Percentiles rank a stretch among this genome's conserved stretches.
Evolutionary conservation across 2,888 invertebrate genomes (phyloP).

Genomic region (Alloscopus bannaensis): DNA sequence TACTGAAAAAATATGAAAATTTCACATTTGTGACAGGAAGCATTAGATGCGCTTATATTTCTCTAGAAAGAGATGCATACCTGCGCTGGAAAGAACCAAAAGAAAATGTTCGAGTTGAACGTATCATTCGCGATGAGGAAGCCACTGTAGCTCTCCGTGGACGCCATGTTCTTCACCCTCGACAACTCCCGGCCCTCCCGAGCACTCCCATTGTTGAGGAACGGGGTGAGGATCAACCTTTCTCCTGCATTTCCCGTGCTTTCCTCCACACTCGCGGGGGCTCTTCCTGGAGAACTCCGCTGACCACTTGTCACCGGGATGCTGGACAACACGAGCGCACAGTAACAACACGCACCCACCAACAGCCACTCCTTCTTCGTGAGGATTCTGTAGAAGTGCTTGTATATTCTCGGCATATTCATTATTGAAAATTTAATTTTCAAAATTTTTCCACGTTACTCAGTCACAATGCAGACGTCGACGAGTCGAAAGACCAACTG

Average conservation of each 20-base stretch:
- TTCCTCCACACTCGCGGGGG: slow-evolving; percentile 42
- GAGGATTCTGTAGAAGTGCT: slow-evolving; percentile 5
- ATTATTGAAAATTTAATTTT: background rate
- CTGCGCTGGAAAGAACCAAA: slow-evolving; percentile 93
- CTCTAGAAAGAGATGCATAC: slow-evolving; percentile 74
- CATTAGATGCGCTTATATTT: background rate
- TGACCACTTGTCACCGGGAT: slow-evolving; percentile 29
- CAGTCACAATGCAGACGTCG: no score
- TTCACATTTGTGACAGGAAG: no score
- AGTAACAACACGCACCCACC: background rate
- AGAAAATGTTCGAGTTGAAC: slow-evolving; percentile 89
- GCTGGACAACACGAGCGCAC: background rate
- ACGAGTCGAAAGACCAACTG: no score
- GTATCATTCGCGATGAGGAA: slow-evolving; percentile 88
- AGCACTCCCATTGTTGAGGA: slow-evolving; percentile 83
- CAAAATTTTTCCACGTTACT: no score
- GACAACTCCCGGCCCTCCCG: slow-evolving; percentile 75
- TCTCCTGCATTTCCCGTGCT: slow-evolving; percentile 76
- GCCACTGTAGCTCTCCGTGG: slow-evolving; percentile 82
- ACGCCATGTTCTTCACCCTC: slow-evolving; percentile 74
- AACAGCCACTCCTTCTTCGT: slow-evolving; percentile 1
- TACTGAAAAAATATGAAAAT: slow-evolving; percentile 44
- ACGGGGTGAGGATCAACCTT: slow-evolving; percentile 87
- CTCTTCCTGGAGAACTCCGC: slow-evolving; percentile 34
- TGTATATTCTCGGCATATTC: slow-evolving; percentile 3